A percentile compares a stretch with the other conserved stretches of the same genome.
phyloP scores from a whole-genome alignment of 1,140 invertebrate species.

The Rhopalosiphum maidis region DNA sequence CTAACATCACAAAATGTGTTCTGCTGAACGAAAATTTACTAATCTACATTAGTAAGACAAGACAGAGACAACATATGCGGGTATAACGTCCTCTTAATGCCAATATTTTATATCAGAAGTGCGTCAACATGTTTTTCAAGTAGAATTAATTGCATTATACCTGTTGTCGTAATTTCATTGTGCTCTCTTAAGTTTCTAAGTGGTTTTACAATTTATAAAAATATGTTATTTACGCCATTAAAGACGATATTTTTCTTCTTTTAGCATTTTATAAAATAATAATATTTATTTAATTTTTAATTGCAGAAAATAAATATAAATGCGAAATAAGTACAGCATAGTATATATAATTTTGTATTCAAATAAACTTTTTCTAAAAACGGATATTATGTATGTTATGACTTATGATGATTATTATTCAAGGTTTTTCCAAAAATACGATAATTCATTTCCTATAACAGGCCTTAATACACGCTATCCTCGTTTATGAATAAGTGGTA shows the following conservation, averaged over 20 bases:
- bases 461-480: not conserved
- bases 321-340: not conserved
- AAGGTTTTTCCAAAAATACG: conserved; percentile 49
- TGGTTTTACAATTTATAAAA: not conserved
- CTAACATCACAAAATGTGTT: too few species aligned
- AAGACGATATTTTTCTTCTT: not conserved
- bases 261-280: not conserved
- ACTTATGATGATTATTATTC: conserved; percentile 39
- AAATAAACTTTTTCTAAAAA: not conserved
- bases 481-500: not conserved
- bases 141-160: not conserved
- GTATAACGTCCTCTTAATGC: too few species aligned
- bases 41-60: too few species aligned
- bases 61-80: too few species aligned
- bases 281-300: not conserved
- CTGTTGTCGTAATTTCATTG: not conserved
- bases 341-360: not conserved
- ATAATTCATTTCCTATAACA: conserved; percentile 48
- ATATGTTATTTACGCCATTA: not conserved
- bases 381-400: not conserved
- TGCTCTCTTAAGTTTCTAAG: not conserved
- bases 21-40: too few species aligned
- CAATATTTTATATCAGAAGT: not conserved
- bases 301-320: not conserved
- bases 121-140: not conserved